These are phyloP conservation scores for Watsonalla binaria DNA, from an alignment of 2,888 invertebrate species.

Conservation along the genomic window DNA sequence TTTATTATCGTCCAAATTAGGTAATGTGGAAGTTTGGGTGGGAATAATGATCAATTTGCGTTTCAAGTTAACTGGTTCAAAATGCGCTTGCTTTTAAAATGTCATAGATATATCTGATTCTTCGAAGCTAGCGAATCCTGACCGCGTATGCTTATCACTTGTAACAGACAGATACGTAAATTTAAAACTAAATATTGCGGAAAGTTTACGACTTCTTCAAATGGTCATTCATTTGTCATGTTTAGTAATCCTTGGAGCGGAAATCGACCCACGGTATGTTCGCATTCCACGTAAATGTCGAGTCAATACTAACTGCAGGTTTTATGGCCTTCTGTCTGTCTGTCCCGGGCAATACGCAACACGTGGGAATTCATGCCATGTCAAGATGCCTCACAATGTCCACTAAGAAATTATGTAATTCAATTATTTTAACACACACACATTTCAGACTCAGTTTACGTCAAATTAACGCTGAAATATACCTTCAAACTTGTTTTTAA, in stretches of 20 bases:
- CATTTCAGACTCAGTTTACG: too few species aligned
- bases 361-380: conserved; percentile 23
- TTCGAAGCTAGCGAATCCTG: too few species aligned
- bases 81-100: too few species aligned
- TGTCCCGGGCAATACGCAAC: conserved; percentile 20
- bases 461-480: too few species aligned
- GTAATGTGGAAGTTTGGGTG: background rate
- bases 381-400: conserved; percentile 11
- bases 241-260: conserved; percentile 11
- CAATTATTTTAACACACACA: background rate
- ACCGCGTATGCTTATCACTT: background rate
- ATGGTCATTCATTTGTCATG: background rate
- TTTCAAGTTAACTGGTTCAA: background rate
- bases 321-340: conserved; percentile 42
- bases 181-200: background rate
- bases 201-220: background rate
- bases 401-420: conserved; percentile 2
- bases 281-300: conserved; percentile 40
- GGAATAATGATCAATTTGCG: background rate
- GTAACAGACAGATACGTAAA: too few species aligned
- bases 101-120: too few species aligned
- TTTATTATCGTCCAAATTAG: background rate
- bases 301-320: conserved; percentile 38
- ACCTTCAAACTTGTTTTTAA: too few species aligned
- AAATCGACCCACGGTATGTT: conserved; percentile 24